Base-by-base conservation (phyloP, 2,113 vertebrate genomes). In the Calypte anna region DNA sequence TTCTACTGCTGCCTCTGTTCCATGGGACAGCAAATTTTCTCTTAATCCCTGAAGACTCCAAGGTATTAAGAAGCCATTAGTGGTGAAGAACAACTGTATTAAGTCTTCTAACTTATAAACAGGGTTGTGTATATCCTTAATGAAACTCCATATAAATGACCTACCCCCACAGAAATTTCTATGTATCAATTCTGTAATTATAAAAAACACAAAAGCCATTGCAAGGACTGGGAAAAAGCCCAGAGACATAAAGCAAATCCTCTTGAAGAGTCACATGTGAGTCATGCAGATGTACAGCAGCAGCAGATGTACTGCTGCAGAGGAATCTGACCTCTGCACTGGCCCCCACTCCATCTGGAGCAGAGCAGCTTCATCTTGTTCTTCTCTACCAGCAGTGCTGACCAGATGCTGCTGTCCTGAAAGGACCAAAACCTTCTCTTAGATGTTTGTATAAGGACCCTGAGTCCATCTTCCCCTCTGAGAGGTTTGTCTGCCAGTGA, bases 1-100 rank as follows among this genome's bases (percentile, higher is more conserved):
- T 94, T 91, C 50, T 61, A n/a, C n/a, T 90, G 33, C 57, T 82
- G 46, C 43, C 14, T 88, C 59, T 74, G 16, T 81, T 93, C 44
- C 38, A 46, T 5, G 24, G 18, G 51, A 90, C 22, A 83, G 27
- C 24, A 88, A 53, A 77, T 88, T 92, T 92, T 86, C 28, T 68
- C 36, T 91, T 90, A 86, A 92, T 93, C 53, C 44, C 21, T 61
- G 44, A 27, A 86, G 59, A 74, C 43, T 19, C 5, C 51, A 22
- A 40, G 25, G 31, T 62, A 59, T 76, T 89, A 94, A 72, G 80
- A 91, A 87, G n/a, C 25, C 16, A 31, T 85, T 73, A 68, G 11
- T 67, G 27, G 14, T 43, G 31, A 72, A 58, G 48, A 85, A 77
- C 22, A 76, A 67, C 62, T 82, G 92, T 77, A 85, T 88, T 91